phyloP scores from a whole-genome alignment of 2,113 vertebrate genomes.

The Chiloscyllium plagiosum region DNA sequence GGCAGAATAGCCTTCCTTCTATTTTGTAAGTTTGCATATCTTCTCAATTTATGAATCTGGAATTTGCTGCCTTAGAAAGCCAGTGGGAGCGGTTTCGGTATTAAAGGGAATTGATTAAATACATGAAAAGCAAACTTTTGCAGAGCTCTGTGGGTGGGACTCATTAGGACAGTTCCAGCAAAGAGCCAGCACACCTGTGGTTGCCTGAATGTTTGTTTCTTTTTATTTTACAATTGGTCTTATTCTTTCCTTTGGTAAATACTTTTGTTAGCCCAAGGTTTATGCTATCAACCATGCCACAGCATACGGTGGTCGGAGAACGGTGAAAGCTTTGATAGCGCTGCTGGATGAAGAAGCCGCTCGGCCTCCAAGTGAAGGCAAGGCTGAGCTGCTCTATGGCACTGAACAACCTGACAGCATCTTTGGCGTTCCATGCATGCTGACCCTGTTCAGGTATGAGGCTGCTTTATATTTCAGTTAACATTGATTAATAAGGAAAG shows the following conservation, averaged over 20 bases:
- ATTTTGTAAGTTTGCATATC: too few species aligned
- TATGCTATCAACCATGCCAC: slow-evolving; percentile 82
- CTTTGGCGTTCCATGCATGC: slow-evolving; percentile 52
- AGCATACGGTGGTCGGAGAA: slow-evolving; percentile 75
- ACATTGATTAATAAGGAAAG: neutral
- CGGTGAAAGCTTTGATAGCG: slow-evolving; percentile 69
- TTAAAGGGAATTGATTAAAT: neutral
- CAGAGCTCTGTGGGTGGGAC: neutral
- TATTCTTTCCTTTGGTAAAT: neutral
- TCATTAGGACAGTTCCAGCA: neutral
- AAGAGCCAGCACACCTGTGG: neutral
- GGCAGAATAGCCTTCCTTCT: too few species aligned
- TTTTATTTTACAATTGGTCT: neutral
- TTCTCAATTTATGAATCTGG: neutral
- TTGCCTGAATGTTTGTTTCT: neutral
- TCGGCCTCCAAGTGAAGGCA: slow-evolving; percentile 63
- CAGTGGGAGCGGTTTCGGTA: neutral
- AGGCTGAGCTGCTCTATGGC: slow-evolving; percentile 69
- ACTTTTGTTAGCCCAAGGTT: slow-evolving; percentile 69
- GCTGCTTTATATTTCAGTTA: neutral
- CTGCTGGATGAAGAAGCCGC: slow-evolving; percentile 82
- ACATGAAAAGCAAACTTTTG: neutral
- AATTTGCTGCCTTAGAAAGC: neutral
- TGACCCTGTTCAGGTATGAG: slow-evolving; percentile 70
- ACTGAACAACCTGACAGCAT: slow-evolving; percentile 54